Base-by-base conservation (phyloP, 2,888 invertebrate species). In the Agonopterix subpropinquella region DNA sequence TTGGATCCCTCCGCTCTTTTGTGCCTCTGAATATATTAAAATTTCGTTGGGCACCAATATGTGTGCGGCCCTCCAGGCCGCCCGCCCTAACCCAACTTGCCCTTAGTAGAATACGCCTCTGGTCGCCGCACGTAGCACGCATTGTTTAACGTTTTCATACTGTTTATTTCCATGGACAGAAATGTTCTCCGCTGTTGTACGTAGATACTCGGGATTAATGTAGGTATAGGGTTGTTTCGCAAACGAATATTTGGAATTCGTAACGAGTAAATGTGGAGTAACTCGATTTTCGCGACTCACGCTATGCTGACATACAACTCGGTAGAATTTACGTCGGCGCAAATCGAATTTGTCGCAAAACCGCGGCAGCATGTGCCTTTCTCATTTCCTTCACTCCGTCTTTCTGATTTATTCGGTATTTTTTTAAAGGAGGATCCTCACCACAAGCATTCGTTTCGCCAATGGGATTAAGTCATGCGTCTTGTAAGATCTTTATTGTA, bases 321-420 rank as follows among this genome's bases (percentile, higher is more conserved):
- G 41, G 42, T 36, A 43, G 44, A 50, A 50, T 44, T 41, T 28
- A 36, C 51, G 42, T 9, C 48, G 41, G 37, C 43, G 44, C 43
- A 49, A 53, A 53, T 50, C 48, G 39, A 53, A 53, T 53, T 53
- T 47, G 43, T 44, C 50, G 41, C 44, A 36, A 48, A 50, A 44
- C 48, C 47, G 43, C 28, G 47, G 41, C 41, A 37, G 35, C 36
- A 28, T 28, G 28, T 28, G 28, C 28, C 7, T 28, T 28, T 28
- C 13, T 13, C 43, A 28, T 43, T 15, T 28, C 18, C 10, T 44
- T 44, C n/a, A 28, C 36, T 42, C 42, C 36, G 10, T 44, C 35
- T 35, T 28, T 44, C 35, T 44, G n/a, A 44, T 44, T 44, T 44
- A 44, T 36, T 28, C 44, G 35, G 41, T 11, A 11, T 11, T 41